These are phyloP conservation scores for Fulmarus glacialis DNA, from an alignment of 2,113 vertebrate genomes.

Conservation along the genomic window DNA sequence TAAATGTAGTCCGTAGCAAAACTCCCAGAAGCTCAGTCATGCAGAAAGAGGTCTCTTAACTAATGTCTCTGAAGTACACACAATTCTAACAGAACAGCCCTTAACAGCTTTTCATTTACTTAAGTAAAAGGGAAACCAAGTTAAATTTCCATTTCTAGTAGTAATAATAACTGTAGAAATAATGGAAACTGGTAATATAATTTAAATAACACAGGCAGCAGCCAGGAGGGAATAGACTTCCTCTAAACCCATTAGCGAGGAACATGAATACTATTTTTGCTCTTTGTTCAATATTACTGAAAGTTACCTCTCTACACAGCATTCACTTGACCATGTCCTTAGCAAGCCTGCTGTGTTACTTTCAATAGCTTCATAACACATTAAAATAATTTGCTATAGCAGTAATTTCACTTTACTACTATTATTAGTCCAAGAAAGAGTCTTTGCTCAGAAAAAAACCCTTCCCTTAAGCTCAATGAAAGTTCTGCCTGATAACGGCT, in stretches of 20 bases:
- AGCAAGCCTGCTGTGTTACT: neutral
- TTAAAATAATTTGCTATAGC: neutral
- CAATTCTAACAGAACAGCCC: neutral
- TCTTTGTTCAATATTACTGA: neutral
- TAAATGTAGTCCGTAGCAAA: neutral
- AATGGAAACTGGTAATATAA: neutral
- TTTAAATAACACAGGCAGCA: neutral
- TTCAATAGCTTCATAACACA: neutral
- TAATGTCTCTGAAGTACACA: neutral
- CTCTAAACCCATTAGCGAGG: neutral
- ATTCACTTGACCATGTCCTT: neutral
- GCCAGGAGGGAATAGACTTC: neutral
- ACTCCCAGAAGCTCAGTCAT: neutral
- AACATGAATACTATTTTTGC: neutral
- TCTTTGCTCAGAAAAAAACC: neutral
- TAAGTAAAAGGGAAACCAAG: neutral
- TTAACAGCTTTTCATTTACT: neutral
- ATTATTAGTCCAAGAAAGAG: neutral
- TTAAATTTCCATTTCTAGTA: neutral
- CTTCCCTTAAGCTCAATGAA: neutral
- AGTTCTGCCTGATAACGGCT: neutral
- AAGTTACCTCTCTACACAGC: conserved; percentile 11
- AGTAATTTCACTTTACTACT: neutral
- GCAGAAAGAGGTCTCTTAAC: neutral
- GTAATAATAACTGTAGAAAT: neutral